These are phyloP conservation scores for Stomatorhinus walkeri DNA, from an alignment of 2,797 vertebrate genomes.

Conservation along the genomic window DNA sequence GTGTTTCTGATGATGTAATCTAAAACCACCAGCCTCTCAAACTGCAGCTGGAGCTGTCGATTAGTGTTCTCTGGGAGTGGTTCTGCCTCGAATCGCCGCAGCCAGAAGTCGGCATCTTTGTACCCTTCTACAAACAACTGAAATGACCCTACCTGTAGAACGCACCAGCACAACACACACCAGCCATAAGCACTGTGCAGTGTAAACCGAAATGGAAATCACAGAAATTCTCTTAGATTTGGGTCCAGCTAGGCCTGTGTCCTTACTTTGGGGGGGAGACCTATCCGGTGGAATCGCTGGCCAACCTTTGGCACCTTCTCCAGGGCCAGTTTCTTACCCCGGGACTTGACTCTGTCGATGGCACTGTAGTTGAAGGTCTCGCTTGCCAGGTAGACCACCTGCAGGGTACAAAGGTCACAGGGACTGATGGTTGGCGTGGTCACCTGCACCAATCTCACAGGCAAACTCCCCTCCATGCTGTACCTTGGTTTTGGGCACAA, in stretches of 20 bases:
- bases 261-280: slow-evolving; percentile 88
- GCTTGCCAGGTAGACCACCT: slow-evolving; percentile 93
- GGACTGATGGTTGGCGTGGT: not conserved
- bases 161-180: not conserved
- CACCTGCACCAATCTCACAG: not conserved
- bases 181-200: not conserved
- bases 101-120: slow-evolving; percentile 96
- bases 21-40: slow-evolving; percentile 89
- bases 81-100: slow-evolving; percentile 88
- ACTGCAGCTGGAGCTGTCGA: slow-evolving; percentile 86
- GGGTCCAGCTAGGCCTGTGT: not conserved
- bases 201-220: not conserved
- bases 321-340: slow-evolving; percentile 85
- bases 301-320: slow-evolving; percentile 98
- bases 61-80: slow-evolving; percentile 92
- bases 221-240: not conserved
- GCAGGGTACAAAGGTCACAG: not conserved
- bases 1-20: slow-evolving; percentile 99
- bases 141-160: slow-evolving; percentile 84
- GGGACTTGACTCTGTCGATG: slow-evolving; percentile 92
- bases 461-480: not conserved
- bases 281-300: slow-evolving; percentile 91
- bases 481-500: slow-evolving; percentile 89
- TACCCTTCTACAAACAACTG: slow-evolving; percentile 95
- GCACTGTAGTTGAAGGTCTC: slow-evolving; percentile 98